Conservation (phyloP, 2,888 invertebrate species). For the Drosophila merina region DNA sequence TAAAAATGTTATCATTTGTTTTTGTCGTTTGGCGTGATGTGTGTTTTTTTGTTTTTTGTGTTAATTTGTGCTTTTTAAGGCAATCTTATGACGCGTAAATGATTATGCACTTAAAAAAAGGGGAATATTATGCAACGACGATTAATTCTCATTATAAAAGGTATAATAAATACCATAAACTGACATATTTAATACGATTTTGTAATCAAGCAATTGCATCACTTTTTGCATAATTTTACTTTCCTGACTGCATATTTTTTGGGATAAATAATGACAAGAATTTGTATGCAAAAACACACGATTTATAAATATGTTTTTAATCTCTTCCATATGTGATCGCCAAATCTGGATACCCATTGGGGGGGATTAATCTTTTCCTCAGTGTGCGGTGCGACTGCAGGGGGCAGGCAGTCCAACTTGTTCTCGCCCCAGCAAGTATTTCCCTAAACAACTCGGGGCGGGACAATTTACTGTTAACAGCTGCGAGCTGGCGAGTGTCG, state of each 20-base stretch:
- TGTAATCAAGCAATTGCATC: too few species aligned
- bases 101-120: background rate
- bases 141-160: too few species aligned
- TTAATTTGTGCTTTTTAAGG: conserved; percentile 30
- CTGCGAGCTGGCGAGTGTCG: conserved; percentile 17
- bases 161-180: too few species aligned
- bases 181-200: too few species aligned
- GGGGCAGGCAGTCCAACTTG: conserved; percentile 17
- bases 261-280: background rate
- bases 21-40: conserved; percentile 9
- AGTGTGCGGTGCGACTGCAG: conserved; percentile 8
- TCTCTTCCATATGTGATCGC: background rate
- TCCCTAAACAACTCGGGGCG: conserved; percentile 38
- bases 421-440: conserved; percentile 39
- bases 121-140: background rate
- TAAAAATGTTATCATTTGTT: conserved; percentile 12
- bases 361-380: background rate
- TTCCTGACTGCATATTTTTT: background rate
- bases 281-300: background rate
- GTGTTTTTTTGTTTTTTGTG: conserved; percentile 18
- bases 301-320: background rate
- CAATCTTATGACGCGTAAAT: conserved; percentile 32
- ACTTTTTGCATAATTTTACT: background rate
- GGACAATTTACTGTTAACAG: conserved; percentile 55
- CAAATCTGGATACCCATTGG: background rate